Conservation (phyloP, 2,113 vertebrate species). For the Neodon shergylaensis region DNA sequence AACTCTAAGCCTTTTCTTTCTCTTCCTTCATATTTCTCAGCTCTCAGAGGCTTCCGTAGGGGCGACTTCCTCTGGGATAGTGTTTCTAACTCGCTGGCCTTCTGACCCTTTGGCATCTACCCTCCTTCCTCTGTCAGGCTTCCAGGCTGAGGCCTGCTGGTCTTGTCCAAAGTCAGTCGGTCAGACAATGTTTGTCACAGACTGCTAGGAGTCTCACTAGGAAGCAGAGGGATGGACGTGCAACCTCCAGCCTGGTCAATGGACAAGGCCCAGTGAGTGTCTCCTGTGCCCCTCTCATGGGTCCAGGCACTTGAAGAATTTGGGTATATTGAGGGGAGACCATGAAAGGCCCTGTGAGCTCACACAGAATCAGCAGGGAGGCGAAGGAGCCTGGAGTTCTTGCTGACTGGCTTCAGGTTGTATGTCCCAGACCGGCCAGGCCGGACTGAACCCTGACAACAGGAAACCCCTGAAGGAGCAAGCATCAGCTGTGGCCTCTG, state of each 20-base stretch:
- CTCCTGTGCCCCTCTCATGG: neutral
- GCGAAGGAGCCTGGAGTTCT: neutral
- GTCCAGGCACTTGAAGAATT: neutral
- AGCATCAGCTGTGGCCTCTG: conserved; percentile 46
- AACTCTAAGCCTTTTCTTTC: neutral
- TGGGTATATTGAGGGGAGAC: neutral
- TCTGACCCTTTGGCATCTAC: neutral
- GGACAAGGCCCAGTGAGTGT: neutral
- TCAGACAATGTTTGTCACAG: neutral
- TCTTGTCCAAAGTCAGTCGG: neutral
- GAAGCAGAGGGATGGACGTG: neutral
- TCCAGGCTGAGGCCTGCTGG: neutral
- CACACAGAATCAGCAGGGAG: neutral
- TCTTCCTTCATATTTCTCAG: neutral
- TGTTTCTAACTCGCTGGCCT: neutral
- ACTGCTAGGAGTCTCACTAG: neutral
- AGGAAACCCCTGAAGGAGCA: conserved; percentile 79
- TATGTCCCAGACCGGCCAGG: conserved; percentile 23
- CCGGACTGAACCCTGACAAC: conserved; percentile 63
- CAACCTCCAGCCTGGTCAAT: neutral
- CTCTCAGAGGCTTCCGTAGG: neutral
- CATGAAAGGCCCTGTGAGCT: neutral
- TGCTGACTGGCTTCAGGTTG: neutral
- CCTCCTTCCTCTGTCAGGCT: neutral
- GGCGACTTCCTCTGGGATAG: conserved; percentile 18